Conservation (phyloP, 2,113 vertebrate species). For the Eonycteris spelaea region DNA sequence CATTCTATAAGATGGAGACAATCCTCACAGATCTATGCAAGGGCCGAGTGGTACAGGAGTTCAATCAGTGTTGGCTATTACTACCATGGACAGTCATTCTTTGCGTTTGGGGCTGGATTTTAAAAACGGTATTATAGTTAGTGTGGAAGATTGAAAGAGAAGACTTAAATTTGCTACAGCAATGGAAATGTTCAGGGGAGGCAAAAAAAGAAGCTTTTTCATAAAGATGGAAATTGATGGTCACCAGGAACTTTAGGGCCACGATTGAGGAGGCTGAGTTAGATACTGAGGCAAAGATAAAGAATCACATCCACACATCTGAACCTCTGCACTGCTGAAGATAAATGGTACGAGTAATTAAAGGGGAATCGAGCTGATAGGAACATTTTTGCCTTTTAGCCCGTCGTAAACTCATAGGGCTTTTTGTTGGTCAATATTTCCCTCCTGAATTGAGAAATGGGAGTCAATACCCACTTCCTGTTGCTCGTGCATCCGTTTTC, state of each 20-base stretch:
- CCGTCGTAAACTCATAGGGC: neutral
- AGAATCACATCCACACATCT: neutral
- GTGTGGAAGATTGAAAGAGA: neutral
- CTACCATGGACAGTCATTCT: neutral
- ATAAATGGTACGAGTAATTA: slow-evolving; percentile 30
- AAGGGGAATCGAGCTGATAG: neutral
- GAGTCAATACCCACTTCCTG: slow-evolving; percentile 70
- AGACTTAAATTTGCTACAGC: neutral
- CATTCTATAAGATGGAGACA: neutral
- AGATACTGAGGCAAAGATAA: neutral
- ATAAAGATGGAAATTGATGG: neutral
- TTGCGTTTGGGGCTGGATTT: neutral
- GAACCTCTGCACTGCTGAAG: neutral
- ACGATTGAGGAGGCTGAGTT: neutral
- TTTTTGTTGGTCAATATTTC: slow-evolving; percentile 69
- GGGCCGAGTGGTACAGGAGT: neutral
- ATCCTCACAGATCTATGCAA: neutral
- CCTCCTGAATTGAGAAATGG: slow-evolving; percentile 57
- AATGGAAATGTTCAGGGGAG: neutral
- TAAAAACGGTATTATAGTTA: neutral
- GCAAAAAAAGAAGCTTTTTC: neutral
- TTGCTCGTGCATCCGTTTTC: slow-evolving; percentile 54
- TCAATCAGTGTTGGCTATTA: rapidly evolving
- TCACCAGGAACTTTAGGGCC: neutral
- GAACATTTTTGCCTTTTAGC: slow-evolving; percentile 36